Base-by-base conservation (phyloP, 2,888 invertebrate species). In the Masnerella sp. region DNA sequence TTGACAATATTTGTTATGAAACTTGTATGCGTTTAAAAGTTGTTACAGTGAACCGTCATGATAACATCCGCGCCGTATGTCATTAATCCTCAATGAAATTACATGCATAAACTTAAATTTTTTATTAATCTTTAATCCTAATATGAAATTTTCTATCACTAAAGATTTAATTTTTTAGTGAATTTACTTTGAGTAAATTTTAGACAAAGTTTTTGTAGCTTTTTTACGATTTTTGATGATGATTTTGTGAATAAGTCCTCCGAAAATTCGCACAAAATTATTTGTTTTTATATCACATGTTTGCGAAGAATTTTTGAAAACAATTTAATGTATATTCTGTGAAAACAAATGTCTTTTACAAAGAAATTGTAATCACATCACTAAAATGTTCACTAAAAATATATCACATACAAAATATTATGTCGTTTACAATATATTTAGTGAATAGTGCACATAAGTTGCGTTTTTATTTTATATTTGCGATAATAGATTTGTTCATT, bases 211-310 rank as follows among this genome's bases (percentile, higher is more conserved):
- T 51, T 52, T 14, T 15, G 42, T 69, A 69, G 61, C 51, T 69
- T 61, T 69, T 69, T 15, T 61, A 69, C 52, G 30, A 61, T 43
- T 61, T 61, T 52, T 47, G 49, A 61, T 9, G 30, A 58, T 69
- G 12, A 54, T 52, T 69, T 61, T 61, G 28, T 28, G 28, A 69
- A 69, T 36, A 61, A 14, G 59, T 61, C 61, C 69, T 69, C 49
- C 68, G n/a, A 32, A 43, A 61, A 49, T 1, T 68, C 61, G 54
- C 58, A 61, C 42, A 58, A 61, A 51, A 54, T 61, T 52, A 34
- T 43, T 65, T 7, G 42, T 61, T 61, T 28, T 9, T 49, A 49
- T 28, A 4, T 59, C 14, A 34, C n/a, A 15, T 47, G n/a, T 45
- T 9, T 22, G 20, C 2, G 22, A 18, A 14, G 1, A 42, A 42